Evolutionary conservation across 1,140 invertebrate species (phyloP).

Genomic region (Cydia pomonella): DNA sequence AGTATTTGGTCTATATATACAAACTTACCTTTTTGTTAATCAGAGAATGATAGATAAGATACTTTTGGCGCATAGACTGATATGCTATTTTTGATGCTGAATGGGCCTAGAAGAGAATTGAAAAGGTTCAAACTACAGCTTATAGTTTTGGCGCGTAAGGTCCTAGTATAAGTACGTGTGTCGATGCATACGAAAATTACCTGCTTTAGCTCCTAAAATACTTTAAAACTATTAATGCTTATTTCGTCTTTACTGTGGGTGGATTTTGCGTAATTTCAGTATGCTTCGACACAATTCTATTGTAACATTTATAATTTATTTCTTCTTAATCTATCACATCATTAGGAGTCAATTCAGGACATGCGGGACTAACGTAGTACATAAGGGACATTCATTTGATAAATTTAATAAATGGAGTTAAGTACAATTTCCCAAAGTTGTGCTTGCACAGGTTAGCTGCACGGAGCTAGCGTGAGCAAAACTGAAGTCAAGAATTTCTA

Average conservation of each 20-base stretch:
- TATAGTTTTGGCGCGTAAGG: not conserved
- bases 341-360: not conserved
- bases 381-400: not conserved
- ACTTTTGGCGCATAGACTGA: no score
- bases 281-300: slow-evolving; percentile 1
- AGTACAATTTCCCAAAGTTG: not conserved
- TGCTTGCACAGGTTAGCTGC: not conserved
- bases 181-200: not conserved
- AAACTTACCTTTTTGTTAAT: no score
- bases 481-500: not conserved
- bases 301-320: slow-evolving; percentile 13
- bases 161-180: not conserved
- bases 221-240: no score
- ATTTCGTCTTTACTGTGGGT: not conserved
- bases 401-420: not conserved
- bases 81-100: no score
- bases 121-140: not conserved
- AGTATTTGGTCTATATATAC: no score
- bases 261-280: not conserved
- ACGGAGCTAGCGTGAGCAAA: not conserved
- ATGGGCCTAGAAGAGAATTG: no score
- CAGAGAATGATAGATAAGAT: no score
- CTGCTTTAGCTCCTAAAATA: not conserved
- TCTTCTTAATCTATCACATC: slow-evolving; percentile 12
- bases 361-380: no score